Conservation (phyloP, 1,140 invertebrate species). For the Diabrotica virgifera region DNA sequence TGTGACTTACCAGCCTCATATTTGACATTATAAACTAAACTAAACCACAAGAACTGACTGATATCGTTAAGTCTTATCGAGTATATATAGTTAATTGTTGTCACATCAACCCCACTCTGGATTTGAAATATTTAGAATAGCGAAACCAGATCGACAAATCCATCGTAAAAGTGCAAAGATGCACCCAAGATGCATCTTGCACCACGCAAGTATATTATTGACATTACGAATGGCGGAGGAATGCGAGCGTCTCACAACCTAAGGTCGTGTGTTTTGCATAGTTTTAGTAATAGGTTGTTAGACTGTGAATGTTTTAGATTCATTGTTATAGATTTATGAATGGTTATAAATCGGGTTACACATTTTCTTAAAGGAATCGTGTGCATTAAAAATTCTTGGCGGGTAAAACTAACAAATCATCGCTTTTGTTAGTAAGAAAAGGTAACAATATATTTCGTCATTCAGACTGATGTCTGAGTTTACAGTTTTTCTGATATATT, state of each 20-base stretch:
- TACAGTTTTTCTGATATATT: no score
- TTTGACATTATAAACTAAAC: slow-evolving; percentile 17
- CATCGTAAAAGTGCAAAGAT: slow-evolving; percentile 32
- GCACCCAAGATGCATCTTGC: slow-evolving; percentile 15
- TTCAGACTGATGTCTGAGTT: no score
- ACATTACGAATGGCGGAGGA: not conserved
- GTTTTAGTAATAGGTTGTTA: not conserved
- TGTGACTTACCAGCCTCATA: slow-evolving; percentile 28
- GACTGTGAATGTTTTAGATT: not conserved
- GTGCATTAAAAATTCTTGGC: no score
- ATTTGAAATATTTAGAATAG: slow-evolving; percentile 31
- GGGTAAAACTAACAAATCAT: no score
- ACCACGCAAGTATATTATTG: not conserved
- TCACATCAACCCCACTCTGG: slow-evolving; percentile 31
- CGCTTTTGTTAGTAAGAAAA: no score
- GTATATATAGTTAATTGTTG: slow-evolving; percentile 32
- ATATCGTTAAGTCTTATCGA: slow-evolving; percentile 24
- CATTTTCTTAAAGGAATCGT: no score
- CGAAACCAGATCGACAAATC: slow-evolving; percentile 34
- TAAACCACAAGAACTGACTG: slow-evolving; percentile 22
- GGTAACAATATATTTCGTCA: no score
- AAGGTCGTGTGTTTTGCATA: not conserved
- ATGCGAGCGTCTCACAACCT: not conserved
- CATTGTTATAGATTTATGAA: no score
- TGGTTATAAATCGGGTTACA: no score